phyloP scores from a whole-genome alignment of 92 coral and sea anemone species.

The Paramuricea clavata region DNA sequence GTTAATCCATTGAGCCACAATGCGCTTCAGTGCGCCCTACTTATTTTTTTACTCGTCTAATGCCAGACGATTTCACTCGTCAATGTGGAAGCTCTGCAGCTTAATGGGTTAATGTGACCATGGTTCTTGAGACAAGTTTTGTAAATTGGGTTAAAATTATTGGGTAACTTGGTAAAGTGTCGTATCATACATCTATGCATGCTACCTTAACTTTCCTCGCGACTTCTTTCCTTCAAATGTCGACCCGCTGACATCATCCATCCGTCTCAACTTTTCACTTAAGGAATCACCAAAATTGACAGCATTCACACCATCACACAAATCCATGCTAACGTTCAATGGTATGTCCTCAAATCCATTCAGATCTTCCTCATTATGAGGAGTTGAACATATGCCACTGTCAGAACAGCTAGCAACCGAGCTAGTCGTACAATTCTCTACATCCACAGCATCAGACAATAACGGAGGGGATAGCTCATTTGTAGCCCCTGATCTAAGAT shows the following conservation, averaged over 20 bases:
- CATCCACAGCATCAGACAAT: conserved; percentile 65
- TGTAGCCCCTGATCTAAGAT: background rate
- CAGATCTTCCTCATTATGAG: conserved; percentile 83
- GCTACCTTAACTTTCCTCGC: conserved; percentile 30
- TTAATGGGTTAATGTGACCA: too few species aligned
- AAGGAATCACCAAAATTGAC: conserved; percentile 23
- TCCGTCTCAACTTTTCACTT: conserved; percentile 34
- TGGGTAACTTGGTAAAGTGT: too few species aligned
- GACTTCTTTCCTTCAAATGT: conserved; percentile 25
- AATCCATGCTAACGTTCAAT: conserved; percentile 66
- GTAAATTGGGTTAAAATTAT: too few species aligned
- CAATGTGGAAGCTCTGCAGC: too few species aligned
- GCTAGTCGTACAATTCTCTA: conserved; percentile 86
- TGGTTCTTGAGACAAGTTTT: too few species aligned
- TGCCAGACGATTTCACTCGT: too few species aligned
- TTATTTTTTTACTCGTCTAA: too few species aligned
- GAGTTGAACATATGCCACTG: conserved; percentile 97
- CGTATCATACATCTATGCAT: too few species aligned
- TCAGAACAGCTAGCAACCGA: conserved; percentile 92
- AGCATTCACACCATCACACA: conserved; percentile 64
- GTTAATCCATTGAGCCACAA: too few species aligned
- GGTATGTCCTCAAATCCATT: conserved; percentile 88
- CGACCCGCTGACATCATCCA: conserved; percentile 8
- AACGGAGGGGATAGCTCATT: conserved; percentile 10
- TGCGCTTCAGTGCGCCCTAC: too few species aligned